Base-by-base conservation (phyloP, 2,888 invertebrate species). In the Drosophila incognita region DNA sequence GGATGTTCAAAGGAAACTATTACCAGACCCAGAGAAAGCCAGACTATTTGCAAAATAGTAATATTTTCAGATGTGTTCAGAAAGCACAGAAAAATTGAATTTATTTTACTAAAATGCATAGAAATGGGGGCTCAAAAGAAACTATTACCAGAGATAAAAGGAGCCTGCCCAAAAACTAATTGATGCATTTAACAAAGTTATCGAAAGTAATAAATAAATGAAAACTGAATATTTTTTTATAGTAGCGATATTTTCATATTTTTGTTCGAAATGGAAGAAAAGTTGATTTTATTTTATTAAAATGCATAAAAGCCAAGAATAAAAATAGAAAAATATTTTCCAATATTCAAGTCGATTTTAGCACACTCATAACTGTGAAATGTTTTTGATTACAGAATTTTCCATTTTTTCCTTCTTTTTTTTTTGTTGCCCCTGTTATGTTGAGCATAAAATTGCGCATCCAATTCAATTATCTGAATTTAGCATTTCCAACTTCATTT, bases 391-490 rank as follows among this genome's bases (percentile, higher is more conserved):
- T n/a, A 27, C 36, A 38, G 29, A 13, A 13, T 1, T 56, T 38
- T 38, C 13, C 27, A 15, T 4, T 1, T 15, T 15, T 11, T 6
- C 2, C 2, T n/a, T 5, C 1, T 40, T 4, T 4, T 4, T 8
- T 27, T n/a, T 7, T 11, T 38, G 36, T n/a, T 24, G 6, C 27
- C 42, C 42, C 15, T 31, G 21, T 24, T 42, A 31, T 42, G 57
- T 57, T 42, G 29, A 31, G 57, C 57, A 46, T 31, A 21, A 57
- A 57, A 31, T 31, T 67, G 31, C 7, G 24, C 24, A 33, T 35
- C 18, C 51, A 42, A 73, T 74, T 48, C 54, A 74, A 74, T 73
- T 64, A 54, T 79, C 38, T 27, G 48, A 62, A 71, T 72, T 62
- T 38, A 36, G 53, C 38, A 53, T 51, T 70, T 49, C 40, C 57